phyloP scores from a whole-genome alignment of 2,888 invertebrate species.

The Plebejus anna region DNA sequence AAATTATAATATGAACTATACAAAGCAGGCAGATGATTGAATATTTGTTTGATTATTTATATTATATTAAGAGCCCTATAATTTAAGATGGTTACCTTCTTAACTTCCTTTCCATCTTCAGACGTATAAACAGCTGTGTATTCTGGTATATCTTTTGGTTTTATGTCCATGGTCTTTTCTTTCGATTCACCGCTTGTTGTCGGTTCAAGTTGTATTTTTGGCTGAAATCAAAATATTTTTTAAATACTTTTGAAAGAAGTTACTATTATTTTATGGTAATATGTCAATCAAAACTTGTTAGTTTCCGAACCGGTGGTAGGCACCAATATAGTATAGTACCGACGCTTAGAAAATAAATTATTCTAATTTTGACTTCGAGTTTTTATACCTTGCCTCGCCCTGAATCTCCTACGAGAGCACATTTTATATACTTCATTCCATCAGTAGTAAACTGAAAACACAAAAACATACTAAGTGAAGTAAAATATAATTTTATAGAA shows the following conservation, averaged over 20 bases:
- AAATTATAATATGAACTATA: too few species aligned
- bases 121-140: slow-evolving; percentile 1
- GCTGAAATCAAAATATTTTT: not conserved
- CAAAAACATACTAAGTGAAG: slow-evolving; percentile 16
- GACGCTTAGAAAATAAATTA: too few species aligned
- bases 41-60: too few species aligned
- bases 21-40: too few species aligned
- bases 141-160: not conserved
- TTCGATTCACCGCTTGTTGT: not conserved
- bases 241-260: too few species aligned
- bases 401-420: slow-evolving; percentile 49
- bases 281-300: not conserved
- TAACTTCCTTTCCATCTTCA: not conserved
- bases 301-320: too few species aligned
- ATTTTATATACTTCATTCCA: slow-evolving; percentile 48
- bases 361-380: too few species aligned
- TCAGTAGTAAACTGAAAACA: slow-evolving; percentile 43
- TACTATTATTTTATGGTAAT: not conserved
- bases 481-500: not conserved
- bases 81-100: not conserved
- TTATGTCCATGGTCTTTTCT: not conserved
- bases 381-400: slow-evolving; percentile 43
- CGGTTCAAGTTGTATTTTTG: not conserved
- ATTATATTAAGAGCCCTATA: too few species aligned
- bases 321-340: too few species aligned